Conservation (phyloP, 2,113 vertebrate genomes). For the Triplophysa dalaica region DNA sequence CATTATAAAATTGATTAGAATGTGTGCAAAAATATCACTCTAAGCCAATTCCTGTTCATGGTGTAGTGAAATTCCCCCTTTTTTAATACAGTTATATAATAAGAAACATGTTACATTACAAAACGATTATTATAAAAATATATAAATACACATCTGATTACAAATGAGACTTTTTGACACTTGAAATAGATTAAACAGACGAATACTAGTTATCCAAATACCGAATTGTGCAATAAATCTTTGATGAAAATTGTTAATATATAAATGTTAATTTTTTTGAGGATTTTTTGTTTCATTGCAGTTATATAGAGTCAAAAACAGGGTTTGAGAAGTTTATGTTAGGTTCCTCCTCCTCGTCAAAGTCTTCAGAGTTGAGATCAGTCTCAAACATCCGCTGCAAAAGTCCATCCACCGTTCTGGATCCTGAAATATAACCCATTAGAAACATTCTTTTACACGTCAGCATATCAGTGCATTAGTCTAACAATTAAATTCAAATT, state of each 20-base stretch:
- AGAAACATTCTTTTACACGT: not conserved
- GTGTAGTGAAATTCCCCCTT: not conserved
- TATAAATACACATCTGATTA: conserved; percentile 8
- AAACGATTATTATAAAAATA: not conserved
- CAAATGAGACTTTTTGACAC: not conserved
- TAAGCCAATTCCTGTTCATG: not conserved
- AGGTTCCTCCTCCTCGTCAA: conserved; percentile 72
- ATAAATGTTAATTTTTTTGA: conserved; percentile 14
- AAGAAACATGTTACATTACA: not conserved
- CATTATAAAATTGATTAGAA: too few species aligned
- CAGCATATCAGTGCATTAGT: not conserved
- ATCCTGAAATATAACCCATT: conserved; percentile 69
- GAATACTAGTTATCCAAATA: not conserved
- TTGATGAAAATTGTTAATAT: not conserved
- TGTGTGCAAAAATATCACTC: not conserved
- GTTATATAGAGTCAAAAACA: conserved; percentile 61
- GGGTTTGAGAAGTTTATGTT: conserved; percentile 67
- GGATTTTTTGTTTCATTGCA: conserved; percentile 1
- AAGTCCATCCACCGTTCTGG: conserved; percentile 86
- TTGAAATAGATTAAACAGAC: not conserved
- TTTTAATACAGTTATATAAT: not conserved
- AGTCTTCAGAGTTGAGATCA: conserved; percentile 82
- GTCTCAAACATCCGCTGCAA: conserved; percentile 91
- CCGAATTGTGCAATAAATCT: not conserved
- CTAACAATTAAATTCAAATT: not conserved